phyloP scores from a whole-genome alignment of 2,888 invertebrate species.

The Anoncus sp. region DNA sequence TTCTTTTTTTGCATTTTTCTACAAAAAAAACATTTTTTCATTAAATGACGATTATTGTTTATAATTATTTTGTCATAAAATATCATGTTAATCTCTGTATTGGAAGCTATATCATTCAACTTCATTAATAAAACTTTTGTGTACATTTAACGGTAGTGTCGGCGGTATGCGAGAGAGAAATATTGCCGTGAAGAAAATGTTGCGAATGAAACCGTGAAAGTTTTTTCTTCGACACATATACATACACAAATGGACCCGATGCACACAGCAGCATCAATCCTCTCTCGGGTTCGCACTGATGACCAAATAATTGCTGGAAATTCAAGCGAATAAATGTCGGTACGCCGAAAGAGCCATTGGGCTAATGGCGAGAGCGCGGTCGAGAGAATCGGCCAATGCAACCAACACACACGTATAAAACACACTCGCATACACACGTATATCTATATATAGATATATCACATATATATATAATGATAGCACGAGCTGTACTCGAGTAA shows the following conservation, averaged over 20 bases:
- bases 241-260: conserved; percentile 12
- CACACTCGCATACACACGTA: neutral
- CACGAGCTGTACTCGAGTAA: conserved; percentile 1
- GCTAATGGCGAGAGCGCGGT: conserved; percentile 56
- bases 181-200: conserved; percentile 22
- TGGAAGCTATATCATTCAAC: conserved; percentile 2
- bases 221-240: conserved; percentile 16
- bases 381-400: conserved; percentile 36
- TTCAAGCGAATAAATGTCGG: conserved; percentile 70
- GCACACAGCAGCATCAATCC: conserved; percentile 55
- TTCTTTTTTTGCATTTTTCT: too few species aligned
- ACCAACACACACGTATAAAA: conserved; percentile 14
- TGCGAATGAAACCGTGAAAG: conserved; percentile 21
- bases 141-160: conserved; percentile 15
- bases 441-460: conserved; percentile 21
- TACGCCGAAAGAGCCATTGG: conserved; percentile 56
- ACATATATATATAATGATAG: conserved; percentile 21
- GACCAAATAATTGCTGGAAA: conserved; percentile 73
- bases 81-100: neutral
- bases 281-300: conserved; percentile 63
- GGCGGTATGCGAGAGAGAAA: conserved; percentile 6
- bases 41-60: too few species aligned
- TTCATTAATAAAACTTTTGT: conserved; percentile 50
- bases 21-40: too few species aligned
- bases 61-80: too few species aligned